A percentile compares a stretch with the other conserved stretches of the same genome.
Conservation (phyloP, 2,797 vertebrate genomes). For the Dallia pectoralis region DNA sequence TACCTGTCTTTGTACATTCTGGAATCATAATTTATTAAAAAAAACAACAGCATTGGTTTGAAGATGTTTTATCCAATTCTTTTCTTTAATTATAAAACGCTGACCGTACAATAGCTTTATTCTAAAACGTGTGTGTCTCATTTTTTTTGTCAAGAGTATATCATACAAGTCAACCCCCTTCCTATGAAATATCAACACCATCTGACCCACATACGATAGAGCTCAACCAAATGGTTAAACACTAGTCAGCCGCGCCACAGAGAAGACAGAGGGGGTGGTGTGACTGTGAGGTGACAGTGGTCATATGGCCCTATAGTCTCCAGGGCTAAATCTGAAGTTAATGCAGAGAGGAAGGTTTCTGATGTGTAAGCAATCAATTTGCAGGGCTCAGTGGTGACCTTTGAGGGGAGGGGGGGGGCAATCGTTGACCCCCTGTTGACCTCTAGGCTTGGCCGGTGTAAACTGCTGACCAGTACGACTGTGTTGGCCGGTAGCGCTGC, state of each 20-base stretch:
- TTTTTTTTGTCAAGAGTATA: constrained; percentile 25
- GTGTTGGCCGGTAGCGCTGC: constrained; percentile 57
- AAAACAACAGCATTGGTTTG: constrained; percentile 46
- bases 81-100: constrained; percentile 61
- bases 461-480: constrained; percentile 61
- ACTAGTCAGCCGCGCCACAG: background rate
- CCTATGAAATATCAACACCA: background rate
- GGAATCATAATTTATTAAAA: constrained; percentile 67
- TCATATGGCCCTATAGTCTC: constrained; percentile 21
- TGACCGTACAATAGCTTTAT: constrained; percentile 63
- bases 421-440: constrained; percentile 73
- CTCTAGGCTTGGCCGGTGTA: constrained; percentile 63
- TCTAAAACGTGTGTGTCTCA: constrained; percentile 25
- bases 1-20: constrained; percentile 50
- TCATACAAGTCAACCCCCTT: background rate
- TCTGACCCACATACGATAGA: background rate
- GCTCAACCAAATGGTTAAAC: background rate
- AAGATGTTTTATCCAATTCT: constrained; percentile 59
- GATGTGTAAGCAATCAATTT: constrained; percentile 74
- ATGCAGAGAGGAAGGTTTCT: constrained; percentile 49
- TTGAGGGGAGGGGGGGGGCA: constrained; percentile 53
- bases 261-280: background rate
- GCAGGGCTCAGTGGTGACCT: constrained; percentile 63
- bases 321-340: constrained; percentile 60
- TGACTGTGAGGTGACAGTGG: constrained; percentile 5